Conservation (phyloP, 2,113 vertebrate genomes). For the Otus sunia region DNA sequence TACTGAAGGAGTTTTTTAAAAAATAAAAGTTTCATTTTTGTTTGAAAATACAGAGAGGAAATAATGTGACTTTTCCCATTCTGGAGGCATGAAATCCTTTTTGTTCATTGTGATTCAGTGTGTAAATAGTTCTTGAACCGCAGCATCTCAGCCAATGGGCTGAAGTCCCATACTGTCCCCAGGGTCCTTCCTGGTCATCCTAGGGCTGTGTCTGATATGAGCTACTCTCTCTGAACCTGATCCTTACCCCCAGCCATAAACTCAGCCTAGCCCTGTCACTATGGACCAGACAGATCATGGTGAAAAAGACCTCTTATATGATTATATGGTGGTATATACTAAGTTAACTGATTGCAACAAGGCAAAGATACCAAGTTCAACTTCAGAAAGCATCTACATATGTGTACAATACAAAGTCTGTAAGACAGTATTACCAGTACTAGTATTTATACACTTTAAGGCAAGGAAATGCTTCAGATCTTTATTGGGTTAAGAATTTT, state of each 20-base stretch:
- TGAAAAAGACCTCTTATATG: neutral
- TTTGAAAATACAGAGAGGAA: neutral
- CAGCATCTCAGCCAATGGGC: neutral
- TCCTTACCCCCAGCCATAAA: rapidly evolving
- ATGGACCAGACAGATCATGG: neutral
- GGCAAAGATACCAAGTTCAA: neutral
- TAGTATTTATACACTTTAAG: neutral
- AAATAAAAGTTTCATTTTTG: neutral
- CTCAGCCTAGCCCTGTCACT: neutral
- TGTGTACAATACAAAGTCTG: neutral
- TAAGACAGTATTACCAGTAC: neutral
- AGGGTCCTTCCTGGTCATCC: neutral
- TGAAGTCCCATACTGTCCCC: neutral
- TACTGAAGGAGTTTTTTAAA: neutral
- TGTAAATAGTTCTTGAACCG: neutral
- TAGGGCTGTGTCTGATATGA: neutral
- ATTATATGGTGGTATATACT: neutral
- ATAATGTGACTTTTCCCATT: rapidly evolving
- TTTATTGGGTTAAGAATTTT: neutral
- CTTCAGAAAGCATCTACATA: neutral
- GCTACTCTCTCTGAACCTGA: neutral
- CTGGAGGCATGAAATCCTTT: neutral
- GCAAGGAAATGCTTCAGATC: neutral
- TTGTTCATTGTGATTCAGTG: neutral
- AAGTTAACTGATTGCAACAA: neutral